A percentile compares a stretch with the other conserved stretches of the same genome.
Conservation (phyloP, 2,113 vertebrate species). For the Antechinus flavipes region DNA sequence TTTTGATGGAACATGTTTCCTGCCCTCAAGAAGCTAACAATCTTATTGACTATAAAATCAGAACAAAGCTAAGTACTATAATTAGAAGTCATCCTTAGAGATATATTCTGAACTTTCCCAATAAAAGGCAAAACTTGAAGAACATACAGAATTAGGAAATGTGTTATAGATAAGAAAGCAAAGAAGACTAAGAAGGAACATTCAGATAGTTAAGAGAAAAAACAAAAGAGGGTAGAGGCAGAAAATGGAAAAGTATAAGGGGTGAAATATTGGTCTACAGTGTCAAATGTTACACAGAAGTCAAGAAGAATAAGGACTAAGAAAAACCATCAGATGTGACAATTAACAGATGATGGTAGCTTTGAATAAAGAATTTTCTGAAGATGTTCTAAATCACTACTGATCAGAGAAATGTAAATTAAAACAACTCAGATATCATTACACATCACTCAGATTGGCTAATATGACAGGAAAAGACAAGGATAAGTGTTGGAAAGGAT, state of each 20-base stretch:
- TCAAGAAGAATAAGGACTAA: neutral
- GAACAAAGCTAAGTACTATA: neutral
- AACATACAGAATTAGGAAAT: neutral
- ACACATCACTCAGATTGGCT: no score
- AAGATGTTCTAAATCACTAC: no score
- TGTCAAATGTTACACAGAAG: no score
- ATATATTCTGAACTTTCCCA: neutral
- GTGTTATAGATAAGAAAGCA: neutral
- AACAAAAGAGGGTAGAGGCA: neutral
- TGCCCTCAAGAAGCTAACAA: neutral
- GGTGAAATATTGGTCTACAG: no score
- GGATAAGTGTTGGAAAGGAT: no score
- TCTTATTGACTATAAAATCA: neutral
- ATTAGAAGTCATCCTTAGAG: neutral
- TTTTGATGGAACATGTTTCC: neutral
- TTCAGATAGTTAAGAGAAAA: neutral
- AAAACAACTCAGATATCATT: no score
- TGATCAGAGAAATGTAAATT: no score
- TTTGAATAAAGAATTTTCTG: neutral
- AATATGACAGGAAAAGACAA: no score
- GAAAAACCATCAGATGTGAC: neutral
- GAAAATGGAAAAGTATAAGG: neutral
- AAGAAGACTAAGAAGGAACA: neutral
- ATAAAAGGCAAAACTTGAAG: neutral
- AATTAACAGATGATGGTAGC: neutral